Conservation (phyloP, 2,113 vertebrate genomes). For the Gobio gobio region DNA sequence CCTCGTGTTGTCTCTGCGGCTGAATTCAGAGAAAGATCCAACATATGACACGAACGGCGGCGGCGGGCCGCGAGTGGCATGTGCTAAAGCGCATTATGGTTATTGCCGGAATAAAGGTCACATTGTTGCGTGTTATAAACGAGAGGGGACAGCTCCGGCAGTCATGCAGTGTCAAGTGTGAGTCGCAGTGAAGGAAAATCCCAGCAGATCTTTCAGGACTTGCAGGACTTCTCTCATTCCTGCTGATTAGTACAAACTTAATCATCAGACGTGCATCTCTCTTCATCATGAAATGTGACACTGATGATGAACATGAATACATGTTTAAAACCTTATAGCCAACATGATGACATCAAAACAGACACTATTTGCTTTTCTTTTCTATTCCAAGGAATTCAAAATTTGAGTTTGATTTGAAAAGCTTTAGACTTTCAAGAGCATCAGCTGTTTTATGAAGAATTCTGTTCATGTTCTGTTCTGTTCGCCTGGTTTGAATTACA, state of each 20-base stretch:
- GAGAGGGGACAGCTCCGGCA: constrained; percentile 77
- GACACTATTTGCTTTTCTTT: neutral
- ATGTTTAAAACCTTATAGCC: neutral
- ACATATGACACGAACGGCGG: constrained; percentile 73
- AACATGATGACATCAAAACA: neutral
- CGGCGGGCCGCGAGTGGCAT: constrained; percentile 75
- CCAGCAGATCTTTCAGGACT: constrained; percentile 68
- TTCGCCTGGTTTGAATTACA: constrained; percentile 65
- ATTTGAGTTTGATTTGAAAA: neutral
- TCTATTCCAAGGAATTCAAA: neutral
- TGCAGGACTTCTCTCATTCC: constrained; percentile 45
- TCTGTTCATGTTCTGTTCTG: neutral
- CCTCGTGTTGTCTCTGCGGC: constrained; percentile 53
- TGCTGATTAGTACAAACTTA: constrained; percentile 67
- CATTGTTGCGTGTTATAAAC: constrained; percentile 75
- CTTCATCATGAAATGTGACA: constrained; percentile 61
- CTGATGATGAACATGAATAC: constrained; percentile 17
- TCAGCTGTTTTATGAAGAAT: no score
- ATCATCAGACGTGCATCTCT: constrained; percentile 58
- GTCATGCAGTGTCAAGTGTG: constrained; percentile 76
- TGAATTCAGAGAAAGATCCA: constrained; percentile 71
- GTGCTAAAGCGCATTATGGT: constrained; percentile 80
- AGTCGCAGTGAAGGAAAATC: constrained; percentile 75
- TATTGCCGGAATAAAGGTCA: constrained; percentile 81
- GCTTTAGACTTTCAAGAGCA: neutral